Percentiles rank a stretch among this genome's conserved stretches.
Conservation (phyloP, 2,113 vertebrate species). For the Eclectus roratus region DNA sequence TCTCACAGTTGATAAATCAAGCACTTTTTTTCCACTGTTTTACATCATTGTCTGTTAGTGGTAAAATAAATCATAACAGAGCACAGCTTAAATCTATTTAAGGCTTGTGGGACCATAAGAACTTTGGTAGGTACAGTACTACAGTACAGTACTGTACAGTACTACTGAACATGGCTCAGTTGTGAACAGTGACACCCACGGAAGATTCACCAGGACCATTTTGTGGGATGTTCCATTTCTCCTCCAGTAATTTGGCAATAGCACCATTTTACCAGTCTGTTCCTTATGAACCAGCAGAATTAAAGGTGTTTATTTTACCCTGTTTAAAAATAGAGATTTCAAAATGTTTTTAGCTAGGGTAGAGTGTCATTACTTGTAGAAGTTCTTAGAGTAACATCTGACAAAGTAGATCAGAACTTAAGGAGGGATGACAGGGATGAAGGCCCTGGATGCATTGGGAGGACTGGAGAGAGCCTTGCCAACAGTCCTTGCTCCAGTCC, state of each 20-base stretch:
- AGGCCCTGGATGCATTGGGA: not conserved
- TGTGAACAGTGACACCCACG: not conserved
- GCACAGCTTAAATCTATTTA: not conserved
- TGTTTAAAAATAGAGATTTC: not conserved
- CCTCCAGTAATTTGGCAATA: not conserved
- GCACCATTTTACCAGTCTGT: not conserved
- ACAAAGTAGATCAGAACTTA: not conserved
- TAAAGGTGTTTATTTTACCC: not conserved
- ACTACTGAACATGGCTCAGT: not conserved
- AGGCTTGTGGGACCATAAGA: not conserved
- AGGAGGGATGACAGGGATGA: not conserved
- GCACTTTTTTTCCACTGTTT: not conserved
- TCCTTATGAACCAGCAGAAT: not conserved
- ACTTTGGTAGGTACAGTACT: not conserved
- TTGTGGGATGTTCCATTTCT: not conserved
- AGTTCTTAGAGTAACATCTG: not conserved
- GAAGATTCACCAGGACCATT: not conserved
- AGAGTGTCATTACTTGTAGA: not conserved
- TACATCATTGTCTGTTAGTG: not conserved
- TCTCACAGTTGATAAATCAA: not conserved
- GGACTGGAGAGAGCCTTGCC: not conserved
- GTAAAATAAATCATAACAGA: not conserved
- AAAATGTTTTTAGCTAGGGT: not conserved
- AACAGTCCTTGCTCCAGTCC: not conserved
- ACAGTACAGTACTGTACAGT: not conserved